These are phyloP conservation scores for Acanthurus leucopareius DNA, from an alignment of 2,797 vertebrate genomes.

Conservation along the genomic window DNA sequence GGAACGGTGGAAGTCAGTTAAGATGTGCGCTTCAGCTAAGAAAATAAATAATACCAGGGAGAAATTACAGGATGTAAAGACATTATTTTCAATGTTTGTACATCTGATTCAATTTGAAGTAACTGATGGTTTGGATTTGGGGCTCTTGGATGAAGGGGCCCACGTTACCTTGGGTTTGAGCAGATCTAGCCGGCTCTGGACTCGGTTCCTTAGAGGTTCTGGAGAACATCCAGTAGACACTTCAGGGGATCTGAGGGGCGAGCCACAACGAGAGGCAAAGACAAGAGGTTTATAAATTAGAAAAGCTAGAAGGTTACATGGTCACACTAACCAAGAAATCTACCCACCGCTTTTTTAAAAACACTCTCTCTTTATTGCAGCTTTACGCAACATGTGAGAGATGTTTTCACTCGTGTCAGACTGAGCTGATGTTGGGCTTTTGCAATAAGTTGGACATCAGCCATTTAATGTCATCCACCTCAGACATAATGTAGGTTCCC, in stretches of 20 bases:
- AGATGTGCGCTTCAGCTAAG: constrained; percentile 76
- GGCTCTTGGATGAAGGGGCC: constrained; percentile 60
- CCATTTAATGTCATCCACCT: constrained; percentile 40
- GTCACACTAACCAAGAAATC: constrained; percentile 39
- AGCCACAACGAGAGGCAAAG: constrained; percentile 41
- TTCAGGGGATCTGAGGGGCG: constrained; percentile 87
- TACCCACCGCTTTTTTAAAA: constrained; percentile 15
- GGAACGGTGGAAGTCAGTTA: constrained; percentile 75
- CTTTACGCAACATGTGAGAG: constrained; percentile 9
- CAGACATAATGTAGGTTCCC: constrained; percentile 27
- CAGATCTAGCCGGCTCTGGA: constrained; percentile 84
- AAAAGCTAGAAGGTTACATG: constrained; percentile 41
- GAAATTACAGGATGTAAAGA: constrained; percentile 83
- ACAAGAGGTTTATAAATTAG: constrained; percentile 53
- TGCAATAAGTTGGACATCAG: constrained; percentile 16
- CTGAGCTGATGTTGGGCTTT: constrained; percentile 18
- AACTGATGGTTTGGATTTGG: constrained; percentile 68
- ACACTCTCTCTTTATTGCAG: neutral
- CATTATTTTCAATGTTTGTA: constrained; percentile 81
- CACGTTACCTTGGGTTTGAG: constrained; percentile 89
- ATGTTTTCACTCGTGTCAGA: constrained; percentile 29
- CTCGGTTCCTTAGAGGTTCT: constrained; percentile 88
- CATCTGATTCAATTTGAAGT: constrained; percentile 82
- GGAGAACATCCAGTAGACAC: constrained; percentile 85
- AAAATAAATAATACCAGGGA: constrained; percentile 82